Conservation (phyloP, 2,113 vertebrate species). For the Hippolais icterina region DNA sequence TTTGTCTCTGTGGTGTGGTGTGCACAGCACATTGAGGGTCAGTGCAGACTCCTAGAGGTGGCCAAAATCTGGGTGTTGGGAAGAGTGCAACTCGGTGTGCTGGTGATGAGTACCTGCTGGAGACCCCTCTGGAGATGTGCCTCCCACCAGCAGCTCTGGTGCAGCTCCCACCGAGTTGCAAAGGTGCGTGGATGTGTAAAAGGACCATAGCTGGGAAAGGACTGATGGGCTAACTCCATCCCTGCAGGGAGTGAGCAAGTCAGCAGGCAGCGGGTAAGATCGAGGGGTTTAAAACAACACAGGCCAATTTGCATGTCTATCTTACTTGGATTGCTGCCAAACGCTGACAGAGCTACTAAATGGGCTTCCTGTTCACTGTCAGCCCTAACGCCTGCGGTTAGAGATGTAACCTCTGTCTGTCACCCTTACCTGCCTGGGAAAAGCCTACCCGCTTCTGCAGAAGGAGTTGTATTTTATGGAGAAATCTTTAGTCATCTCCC, state of each 20-base stretch:
- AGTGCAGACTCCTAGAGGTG: rapidly evolving
- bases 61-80: background rate
- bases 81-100: background rate
- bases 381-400: background rate
- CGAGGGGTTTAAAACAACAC: background rate
- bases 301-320: background rate
- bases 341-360: background rate
- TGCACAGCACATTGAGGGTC: background rate
- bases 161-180: rapidly evolving
- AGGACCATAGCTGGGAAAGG: background rate
- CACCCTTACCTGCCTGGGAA: background rate
- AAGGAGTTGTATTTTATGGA: background rate
- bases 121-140: rapidly evolving
- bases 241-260: background rate
- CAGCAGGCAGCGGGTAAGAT: background rate
- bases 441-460: background rate
- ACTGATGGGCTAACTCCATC: rapidly evolving
- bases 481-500: background rate
- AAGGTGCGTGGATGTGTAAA: background rate
- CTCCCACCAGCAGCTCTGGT: background rate
- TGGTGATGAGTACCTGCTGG: rapidly evolving
- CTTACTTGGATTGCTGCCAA: background rate
- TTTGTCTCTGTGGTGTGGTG: background rate
- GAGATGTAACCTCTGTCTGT: background rate
- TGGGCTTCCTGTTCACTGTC: background rate